Evolutionary conservation across 1,140 invertebrate genomes (phyloP), one percentile per base, ranked within the genome.

Genomic region (Monomorium pharaonis): DNA sequence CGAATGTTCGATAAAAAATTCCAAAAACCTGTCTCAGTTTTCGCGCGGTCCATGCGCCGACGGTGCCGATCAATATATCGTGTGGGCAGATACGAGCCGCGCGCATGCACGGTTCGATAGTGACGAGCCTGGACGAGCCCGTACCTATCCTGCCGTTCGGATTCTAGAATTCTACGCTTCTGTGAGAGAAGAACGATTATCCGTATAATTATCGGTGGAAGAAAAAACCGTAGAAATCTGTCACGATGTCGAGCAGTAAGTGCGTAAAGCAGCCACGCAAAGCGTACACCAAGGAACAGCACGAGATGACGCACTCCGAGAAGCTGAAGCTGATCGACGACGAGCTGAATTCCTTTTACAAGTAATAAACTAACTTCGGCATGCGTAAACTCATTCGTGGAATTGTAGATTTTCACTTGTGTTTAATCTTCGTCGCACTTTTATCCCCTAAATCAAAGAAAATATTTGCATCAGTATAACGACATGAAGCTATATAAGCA

Each of bases 301-400:
- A 95, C 44, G 95, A 95, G 49, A 95, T 95, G 94, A 94, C 92
- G 12, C 94, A 95, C 44, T 85, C 93, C 7, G 94, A 95, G 77
- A 95, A 95, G 86, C 84, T 96, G 24, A 94, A 93, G 75, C 90
- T 95, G 70, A 94, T 96, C 74, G 95, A 96, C 81, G 94, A 95
- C 58, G 95, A 96, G 56, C 90, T 96, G 16, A 95, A 95, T 88
- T 94, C 94, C 44, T 96, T 96, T 92, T 95, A 95, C 92, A 95
- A 95, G 94, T 96, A 93, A 92, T 24, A 16, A 47, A 16, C 10
- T 18, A 62, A 0, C 70, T 49, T 21, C 37, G 7, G 16, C 21
- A 81, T 21, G 21, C 47, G 18, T 72, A 12, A 54, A 24, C 9
- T 21, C 1, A 30, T 70, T 76, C 37, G 12, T 49, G 27, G 27